Percentiles rank a stretch among this genome's conserved stretches.
These are phyloP conservation scores for Myiotriccus ornatus DNA, from an alignment of 2,797 vertebrate species.

Conservation along the genomic window DNA sequence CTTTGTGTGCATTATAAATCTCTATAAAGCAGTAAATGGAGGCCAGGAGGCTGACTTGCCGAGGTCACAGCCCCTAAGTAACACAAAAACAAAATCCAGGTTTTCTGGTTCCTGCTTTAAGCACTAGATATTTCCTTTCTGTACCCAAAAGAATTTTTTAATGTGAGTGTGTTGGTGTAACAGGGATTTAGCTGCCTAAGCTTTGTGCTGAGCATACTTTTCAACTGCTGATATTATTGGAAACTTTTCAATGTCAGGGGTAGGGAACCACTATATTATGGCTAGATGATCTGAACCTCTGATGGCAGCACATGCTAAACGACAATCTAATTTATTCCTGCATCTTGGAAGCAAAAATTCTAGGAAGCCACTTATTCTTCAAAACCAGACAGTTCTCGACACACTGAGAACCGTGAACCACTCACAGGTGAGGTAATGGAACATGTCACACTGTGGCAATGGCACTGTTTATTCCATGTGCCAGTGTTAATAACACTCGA, in stretches of 20 bases:
- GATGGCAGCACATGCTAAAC: neutral
- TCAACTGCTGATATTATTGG: neutral
- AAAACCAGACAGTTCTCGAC: neutral
- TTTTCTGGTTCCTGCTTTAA: slow-evolving; percentile 46
- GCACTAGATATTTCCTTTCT: slow-evolving; percentile 20
- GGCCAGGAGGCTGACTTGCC: slow-evolving; percentile 6
- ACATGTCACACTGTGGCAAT: neutral
- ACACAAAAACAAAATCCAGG: slow-evolving; percentile 16
- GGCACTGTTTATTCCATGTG: neutral
- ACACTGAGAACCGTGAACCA: neutral
- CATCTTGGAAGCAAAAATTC: neutral
- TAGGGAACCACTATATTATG: neutral
- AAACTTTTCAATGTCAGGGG: neutral
- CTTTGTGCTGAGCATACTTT: neutral
- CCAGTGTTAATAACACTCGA: neutral
- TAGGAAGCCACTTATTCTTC: neutral
- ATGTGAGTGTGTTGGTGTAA: neutral
- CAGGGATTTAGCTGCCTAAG: neutral
- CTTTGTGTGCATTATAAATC: neutral
- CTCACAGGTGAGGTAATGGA: neutral
- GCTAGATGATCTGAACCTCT: neutral
- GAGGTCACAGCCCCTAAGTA: neutral
- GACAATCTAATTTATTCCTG: neutral
- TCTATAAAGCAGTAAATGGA: slow-evolving; percentile 6
- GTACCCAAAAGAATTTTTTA: neutral